Percentiles rank a stretch among this genome's conserved stretches.
Conservation (phyloP, 2,888 invertebrate species). For the Lutraria lutraria region DNA sequence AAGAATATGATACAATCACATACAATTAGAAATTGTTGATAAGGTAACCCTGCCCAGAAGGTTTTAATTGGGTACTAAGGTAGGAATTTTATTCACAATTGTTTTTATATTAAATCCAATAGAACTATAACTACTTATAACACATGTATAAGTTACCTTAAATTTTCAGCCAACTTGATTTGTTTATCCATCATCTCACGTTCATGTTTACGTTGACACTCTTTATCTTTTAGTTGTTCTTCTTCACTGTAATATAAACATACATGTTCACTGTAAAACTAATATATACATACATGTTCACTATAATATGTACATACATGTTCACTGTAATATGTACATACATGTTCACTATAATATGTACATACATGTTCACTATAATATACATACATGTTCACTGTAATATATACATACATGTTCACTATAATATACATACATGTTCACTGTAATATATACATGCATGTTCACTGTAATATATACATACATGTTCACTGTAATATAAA, state of each 20-base stretch:
- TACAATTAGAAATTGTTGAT: neutral
- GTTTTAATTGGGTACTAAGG: no score
- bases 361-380: no score
- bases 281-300: neutral
- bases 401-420: no score
- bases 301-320: neutral
- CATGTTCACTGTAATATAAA: no score
- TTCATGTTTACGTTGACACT: slow-evolving; percentile 59
- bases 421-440: no score
- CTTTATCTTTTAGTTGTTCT: slow-evolving; percentile 58
- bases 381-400: no score
- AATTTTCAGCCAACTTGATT: slow-evolving; percentile 63
- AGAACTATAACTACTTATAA: neutral
- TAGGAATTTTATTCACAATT: no score
- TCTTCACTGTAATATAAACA: slow-evolving; percentile 57
- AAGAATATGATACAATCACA: neutral
- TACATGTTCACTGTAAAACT: neutral
- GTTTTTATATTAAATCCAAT: no score
- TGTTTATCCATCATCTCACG: slow-evolving; percentile 69
- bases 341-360: no score
- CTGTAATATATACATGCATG: no score
- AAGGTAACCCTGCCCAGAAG: no score
- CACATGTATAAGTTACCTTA: slow-evolving; percentile 48
- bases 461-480: slow-evolving; percentile 52
- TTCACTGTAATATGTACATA: no score